These are phyloP conservation scores for Enteromius fasciolatus DNA, from an alignment of 2,797 vertebrate species.

Conservation along the genomic window DNA sequence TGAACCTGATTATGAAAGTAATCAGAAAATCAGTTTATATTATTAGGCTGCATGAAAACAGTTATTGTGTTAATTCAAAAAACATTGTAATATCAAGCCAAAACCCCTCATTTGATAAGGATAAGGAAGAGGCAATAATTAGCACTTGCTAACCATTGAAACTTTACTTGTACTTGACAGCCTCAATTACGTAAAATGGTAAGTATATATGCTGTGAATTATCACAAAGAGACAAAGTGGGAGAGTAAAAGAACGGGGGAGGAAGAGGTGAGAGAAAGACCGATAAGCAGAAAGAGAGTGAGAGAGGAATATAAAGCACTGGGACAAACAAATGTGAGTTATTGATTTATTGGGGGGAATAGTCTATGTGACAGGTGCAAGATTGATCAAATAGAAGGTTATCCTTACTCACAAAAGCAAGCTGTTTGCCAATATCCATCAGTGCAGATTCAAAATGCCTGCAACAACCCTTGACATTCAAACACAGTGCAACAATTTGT, in stretches of 20 bases:
- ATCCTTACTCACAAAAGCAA: conserved; percentile 81
- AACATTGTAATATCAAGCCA: background rate
- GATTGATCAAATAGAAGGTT: conserved; percentile 82
- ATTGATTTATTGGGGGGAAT: conserved; percentile 80
- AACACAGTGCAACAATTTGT: conserved; percentile 41
- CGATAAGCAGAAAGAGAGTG: conserved; percentile 56
- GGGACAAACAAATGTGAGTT: conserved; percentile 74
- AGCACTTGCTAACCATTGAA: background rate
- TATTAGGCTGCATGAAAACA: background rate
- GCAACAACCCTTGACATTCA: conserved; percentile 72
- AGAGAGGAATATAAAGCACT: conserved; percentile 69
- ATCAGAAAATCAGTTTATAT: background rate
- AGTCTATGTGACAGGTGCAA: conserved; percentile 76
- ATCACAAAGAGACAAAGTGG: background rate
- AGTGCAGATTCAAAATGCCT: conserved; percentile 75
- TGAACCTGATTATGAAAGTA: background rate
- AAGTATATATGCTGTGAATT: conserved; percentile 17
- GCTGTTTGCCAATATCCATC: conserved; percentile 83
- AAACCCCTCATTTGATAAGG: background rate
- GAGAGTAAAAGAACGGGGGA: conserved; percentile 32
- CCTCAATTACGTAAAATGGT: conserved; percentile 7
- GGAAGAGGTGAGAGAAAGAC: conserved; percentile 15
- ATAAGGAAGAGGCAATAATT: background rate
- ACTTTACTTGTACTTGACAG: background rate
- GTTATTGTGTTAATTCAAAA: background rate